Evolutionary conservation across 2,113 vertebrate species (phyloP), one percentile per base, ranked within the genome.

Genomic region (Pao palembangensis): DNA sequence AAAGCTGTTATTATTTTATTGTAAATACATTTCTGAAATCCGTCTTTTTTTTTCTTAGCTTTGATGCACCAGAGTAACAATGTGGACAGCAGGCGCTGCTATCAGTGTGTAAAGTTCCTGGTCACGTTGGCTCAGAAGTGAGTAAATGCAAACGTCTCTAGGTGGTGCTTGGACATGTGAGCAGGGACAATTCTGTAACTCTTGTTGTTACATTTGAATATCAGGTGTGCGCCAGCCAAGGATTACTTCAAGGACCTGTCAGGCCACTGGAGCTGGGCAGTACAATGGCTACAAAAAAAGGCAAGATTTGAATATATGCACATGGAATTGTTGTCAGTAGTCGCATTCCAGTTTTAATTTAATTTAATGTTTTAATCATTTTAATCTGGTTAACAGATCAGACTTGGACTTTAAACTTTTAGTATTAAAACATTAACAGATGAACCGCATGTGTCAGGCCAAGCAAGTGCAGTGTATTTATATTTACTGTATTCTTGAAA

Each of bases 1-100:
- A 15, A 46, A 15, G 14, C 44, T 46, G 17, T 5, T n/a, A 3
- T 47, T 3, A 47, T 18, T 48, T 48, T 48, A 10, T 17, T 15
- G 43, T 17, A n/a, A 46, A 46, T 50, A 3, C 8, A 3, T 44
- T 6, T 34, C n/a, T 65, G 51, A n/a, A 38, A 19, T 47, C 6
- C 70, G 17, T 43, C 20, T 47, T 69, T 11, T 41, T 41, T 0
- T 42, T 76, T 52, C 54, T 71, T 87, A 99, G 97, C 96, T 38
- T 85, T 99, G 84, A 99, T 99, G 97, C 97, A 99, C 67, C 96
- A 98, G 85, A 98, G 96, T 78, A 98, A 98, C 81, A 96, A 98
- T 0, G 91, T 96, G 83, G 97, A 99, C 92, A 99, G 97, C 90
- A 94, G 96, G 42, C 96, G 97, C 55, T 99, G 97, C 87, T 99